A percentile compares a stretch with the other conserved stretches of the same genome.
phyloP scores from a whole-genome alignment of 2,888 invertebrate genomes.

The Sarcophaga carnaria region DNA sequence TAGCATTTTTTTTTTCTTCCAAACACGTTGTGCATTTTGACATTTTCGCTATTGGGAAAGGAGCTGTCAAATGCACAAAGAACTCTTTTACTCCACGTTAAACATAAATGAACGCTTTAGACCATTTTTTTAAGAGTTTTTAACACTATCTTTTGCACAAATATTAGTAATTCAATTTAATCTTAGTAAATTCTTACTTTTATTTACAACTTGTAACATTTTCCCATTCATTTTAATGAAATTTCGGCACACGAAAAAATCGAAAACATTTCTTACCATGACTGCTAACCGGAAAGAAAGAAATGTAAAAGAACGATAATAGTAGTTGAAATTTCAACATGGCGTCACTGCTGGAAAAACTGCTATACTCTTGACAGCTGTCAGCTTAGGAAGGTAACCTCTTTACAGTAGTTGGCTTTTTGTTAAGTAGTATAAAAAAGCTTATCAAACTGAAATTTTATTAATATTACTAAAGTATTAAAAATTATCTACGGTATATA shows the following conservation, averaged over 20 bases:
- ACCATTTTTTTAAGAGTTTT: constrained; percentile 8
- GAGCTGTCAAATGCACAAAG: constrained; percentile 7
- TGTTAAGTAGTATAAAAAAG: no score
- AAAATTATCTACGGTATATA: no score
- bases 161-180: neutral
- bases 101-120: neutral
- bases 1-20: neutral
- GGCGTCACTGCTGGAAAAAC: constrained; percentile 63
- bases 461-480: no score
- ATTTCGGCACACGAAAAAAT: constrained; percentile 47
- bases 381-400: constrained; percentile 5
- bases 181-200: constrained; percentile 44
- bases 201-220: constrained; percentile 56
- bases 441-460: no score
- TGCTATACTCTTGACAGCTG: constrained; percentile 59
- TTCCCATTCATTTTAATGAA: constrained; percentile 58
- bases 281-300: constrained; percentile 82
- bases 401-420: no score
- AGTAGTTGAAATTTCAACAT: constrained; percentile 59
- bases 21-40: constrained; percentile 56
- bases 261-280: constrained; percentile 79
- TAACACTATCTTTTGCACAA: neutral
- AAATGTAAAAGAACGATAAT: constrained; percentile 72
- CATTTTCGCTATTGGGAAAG: neutral
- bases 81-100: neutral